phyloP scores from a whole-genome alignment of 2,113 vertebrate genomes.

The Pangasianodon gigas region DNA sequence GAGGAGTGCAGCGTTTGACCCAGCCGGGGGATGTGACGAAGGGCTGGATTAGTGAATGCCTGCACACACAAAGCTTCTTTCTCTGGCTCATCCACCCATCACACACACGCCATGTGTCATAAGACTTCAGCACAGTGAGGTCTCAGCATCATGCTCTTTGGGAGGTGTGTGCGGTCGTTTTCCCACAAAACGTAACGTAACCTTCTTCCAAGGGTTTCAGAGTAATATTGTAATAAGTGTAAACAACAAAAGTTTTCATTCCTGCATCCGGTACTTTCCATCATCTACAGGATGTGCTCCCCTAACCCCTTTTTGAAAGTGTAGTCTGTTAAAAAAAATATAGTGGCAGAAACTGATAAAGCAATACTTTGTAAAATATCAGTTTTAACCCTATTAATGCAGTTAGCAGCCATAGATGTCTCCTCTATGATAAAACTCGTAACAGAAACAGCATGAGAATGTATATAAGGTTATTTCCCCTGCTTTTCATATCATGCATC shows the following conservation, averaged over 20 bases:
- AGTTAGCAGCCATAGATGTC: no score
- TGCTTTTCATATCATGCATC: background rate
- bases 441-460: background rate
- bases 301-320: background rate
- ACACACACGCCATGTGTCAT: background rate
- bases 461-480: background rate
- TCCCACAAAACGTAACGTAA: background rate
- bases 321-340: background rate
- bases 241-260: background rate
- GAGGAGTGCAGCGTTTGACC: slow-evolving; percentile 36
- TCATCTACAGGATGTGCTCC: background rate
- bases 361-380: background rate
- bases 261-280: background rate
- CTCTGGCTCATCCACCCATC: background rate
- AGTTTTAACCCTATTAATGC: background rate
- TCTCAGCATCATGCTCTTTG: background rate
- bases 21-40: slow-evolving; percentile 30
- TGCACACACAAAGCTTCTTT: slow-evolving; percentile 28
- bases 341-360: background rate
- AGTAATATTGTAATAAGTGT: no score
- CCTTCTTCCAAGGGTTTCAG: background rate
- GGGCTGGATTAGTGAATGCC: slow-evolving; percentile 44
- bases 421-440: no score
- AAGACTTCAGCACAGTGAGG: background rate
- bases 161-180: background rate